These are phyloP conservation scores for Perca fluviatilis DNA, from an alignment of 2,113 vertebrate genomes.

Conservation along the genomic window DNA sequence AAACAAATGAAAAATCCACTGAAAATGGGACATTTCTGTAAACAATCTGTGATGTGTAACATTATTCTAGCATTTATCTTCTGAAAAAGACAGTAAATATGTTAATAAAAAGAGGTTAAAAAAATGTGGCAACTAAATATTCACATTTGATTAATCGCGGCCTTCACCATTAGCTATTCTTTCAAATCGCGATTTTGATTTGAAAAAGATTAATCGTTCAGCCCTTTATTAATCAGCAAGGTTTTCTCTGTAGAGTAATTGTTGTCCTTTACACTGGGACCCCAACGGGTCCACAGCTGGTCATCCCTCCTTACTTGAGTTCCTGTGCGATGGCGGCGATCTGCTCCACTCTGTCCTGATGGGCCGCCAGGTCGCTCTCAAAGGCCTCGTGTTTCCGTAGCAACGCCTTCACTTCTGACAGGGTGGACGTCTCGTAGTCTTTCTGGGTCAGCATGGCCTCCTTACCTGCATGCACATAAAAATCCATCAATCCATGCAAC, in stretches of 20 bases:
- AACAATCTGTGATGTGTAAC: too few species aligned
- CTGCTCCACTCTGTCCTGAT: slow-evolving; percentile 97
- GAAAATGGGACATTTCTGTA: too few species aligned
- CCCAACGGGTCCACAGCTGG: background rate
- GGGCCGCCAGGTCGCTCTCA: slow-evolving; percentile 95
- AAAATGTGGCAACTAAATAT: too few species aligned
- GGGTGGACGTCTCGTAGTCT: slow-evolving; percentile 91
- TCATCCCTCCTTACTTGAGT: slow-evolving; percentile 86
- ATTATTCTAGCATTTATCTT: too few species aligned
- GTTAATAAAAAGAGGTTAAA: too few species aligned
- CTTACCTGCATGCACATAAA: slow-evolving; percentile 84
- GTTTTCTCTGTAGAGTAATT: background rate
- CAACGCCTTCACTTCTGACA: slow-evolving; percentile 94
- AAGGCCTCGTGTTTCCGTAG: slow-evolving; percentile 96
- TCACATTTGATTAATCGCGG: too few species aligned
- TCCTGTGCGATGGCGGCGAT: slow-evolving; percentile 97
- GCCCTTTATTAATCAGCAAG: too few species aligned
- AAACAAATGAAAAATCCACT: too few species aligned
- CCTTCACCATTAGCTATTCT: too few species aligned
- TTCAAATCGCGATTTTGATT: too few species aligned
- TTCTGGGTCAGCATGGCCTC: slow-evolving; percentile 93
- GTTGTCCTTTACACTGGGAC: background rate
- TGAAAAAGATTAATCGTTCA: too few species aligned
- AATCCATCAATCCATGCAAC: background rate
- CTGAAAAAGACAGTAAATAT: too few species aligned